phyloP scores from a whole-genome alignment of 2,113 vertebrate species.

The Tringa solitaria region DNA sequence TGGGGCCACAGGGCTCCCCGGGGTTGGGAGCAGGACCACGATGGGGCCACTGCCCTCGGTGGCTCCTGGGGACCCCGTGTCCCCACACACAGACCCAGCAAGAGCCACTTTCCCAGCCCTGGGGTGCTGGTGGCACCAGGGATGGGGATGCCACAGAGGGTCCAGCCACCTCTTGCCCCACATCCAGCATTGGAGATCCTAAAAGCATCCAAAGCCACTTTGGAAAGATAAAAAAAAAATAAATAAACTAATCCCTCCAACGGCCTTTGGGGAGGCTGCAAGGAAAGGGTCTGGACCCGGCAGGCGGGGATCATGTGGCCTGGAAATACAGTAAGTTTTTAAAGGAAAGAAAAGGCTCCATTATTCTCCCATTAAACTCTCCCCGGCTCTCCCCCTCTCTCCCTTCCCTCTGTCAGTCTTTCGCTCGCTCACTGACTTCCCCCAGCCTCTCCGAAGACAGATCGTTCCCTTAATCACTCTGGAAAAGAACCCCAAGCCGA shows the following conservation, averaged over 20 bases:
- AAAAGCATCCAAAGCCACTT: background rate
- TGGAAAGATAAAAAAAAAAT: background rate
- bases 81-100: background rate
- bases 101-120: background rate
- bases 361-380: conserved; percentile 63
- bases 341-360: conserved; percentile 62
- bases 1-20: fast-evolving
- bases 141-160: fast-evolving
- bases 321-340: conserved; percentile 49
- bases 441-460: conserved; percentile 76
- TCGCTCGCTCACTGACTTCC: background rate
- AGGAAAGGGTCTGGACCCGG: background rate
- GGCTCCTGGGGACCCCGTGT: background rate
- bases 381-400: conserved; percentile 38
- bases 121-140: background rate
- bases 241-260: background rate
- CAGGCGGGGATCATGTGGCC: background rate
- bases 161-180: fast-evolving
- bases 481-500: conserved; percentile 95
- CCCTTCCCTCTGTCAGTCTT: conserved; percentile 65
- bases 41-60: fast-evolving
- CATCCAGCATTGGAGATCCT: fast-evolving
- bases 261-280: background rate
- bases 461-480: conserved; percentile 99
- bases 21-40: background rate